Evolutionary conservation across 2,888 invertebrate species (phyloP), one percentile per base, ranked within the genome.

Genomic region (Thumatha senex): DNA sequence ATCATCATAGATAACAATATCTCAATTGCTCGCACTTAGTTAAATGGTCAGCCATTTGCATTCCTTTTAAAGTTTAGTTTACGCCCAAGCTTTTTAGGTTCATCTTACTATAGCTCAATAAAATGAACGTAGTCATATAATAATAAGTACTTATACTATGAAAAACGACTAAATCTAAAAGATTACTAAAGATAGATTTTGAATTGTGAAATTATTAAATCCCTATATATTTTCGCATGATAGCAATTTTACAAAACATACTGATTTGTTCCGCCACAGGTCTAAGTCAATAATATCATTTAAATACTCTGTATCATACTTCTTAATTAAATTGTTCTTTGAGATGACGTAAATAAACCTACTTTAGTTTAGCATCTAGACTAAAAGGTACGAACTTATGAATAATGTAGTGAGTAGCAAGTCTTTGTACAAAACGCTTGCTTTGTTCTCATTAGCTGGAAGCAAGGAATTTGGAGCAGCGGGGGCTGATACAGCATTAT

Each of bases 391-490:
- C 18, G 18, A 24, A 5, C 5, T 24, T 54, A 70, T 45, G 46
- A 78, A 49, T 56, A 60, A 48, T 40, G 40, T 49, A 46, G 52
- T 48, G 13, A 62, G 3, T 40, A 68, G 13, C 13, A 65, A 30
- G 45, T 52, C 29, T 56, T 53, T 55, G 24, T 48, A 51, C 7
- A 59, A 33, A 11, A 45, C 10, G 10, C 68, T 47, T 2, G 82
- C 83, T 48, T 73, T 74, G 58, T 85, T 89, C 54, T 83, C 78
- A 7, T 78, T 72, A 7, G 86, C 84, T 2, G 90, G 89, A 1
- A 89, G 72, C 56, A 68, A 85, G 1, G 90, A 87, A 74, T 87
- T 89, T 0, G 89, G 89, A 0, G 86, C 84, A 7, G 87, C 86
- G 0, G 89, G 89, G 1, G 85, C 84, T 0, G 86, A 74, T n/a